Conservation (phyloP, 2,113 vertebrate genomes). For the Brachypodius melanocephalos region DNA sequence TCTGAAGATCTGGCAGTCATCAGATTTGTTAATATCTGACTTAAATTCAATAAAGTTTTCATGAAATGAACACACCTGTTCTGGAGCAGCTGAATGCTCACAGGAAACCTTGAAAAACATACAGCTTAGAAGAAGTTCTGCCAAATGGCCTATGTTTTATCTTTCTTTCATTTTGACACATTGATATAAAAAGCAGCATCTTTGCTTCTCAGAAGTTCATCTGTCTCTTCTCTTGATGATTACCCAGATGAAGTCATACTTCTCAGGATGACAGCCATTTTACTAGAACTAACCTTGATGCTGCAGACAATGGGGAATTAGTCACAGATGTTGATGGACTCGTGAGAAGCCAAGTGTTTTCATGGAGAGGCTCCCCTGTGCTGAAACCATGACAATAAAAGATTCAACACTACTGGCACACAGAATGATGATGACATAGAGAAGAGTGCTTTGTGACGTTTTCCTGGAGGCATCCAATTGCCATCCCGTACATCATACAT, state of each 20-base stretch:
- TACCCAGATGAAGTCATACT: neutral
- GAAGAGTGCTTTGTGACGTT: neutral
- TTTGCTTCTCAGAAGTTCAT: conserved; percentile 21
- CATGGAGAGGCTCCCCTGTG: neutral
- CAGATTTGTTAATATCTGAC: conserved; percentile 7
- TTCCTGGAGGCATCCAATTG: neutral
- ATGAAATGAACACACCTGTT: conserved; percentile 3
- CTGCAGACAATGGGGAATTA: neutral
- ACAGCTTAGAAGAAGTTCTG: neutral
- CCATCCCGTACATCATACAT: neutral
- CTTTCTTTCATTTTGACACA: neutral
- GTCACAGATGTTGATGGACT: neutral
- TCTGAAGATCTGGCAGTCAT: neutral
- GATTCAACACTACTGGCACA: neutral
- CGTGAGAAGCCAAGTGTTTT: neutral
- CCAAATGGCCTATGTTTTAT: conserved; percentile 19
- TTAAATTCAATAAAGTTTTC: conserved; percentile 16
- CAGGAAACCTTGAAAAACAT: conserved; percentile 20
- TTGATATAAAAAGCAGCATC: conserved; percentile 1
- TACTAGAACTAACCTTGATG: neutral
- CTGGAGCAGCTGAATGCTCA: neutral
- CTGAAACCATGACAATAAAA: neutral
- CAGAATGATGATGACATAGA: neutral
- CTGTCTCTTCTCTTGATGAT: neutral
- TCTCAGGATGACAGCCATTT: neutral